Evolutionary conservation across 2,797 vertebrate species (phyloP), one percentile per base, ranked within the genome.

Genomic region (Sorex maritimensis): DNA sequence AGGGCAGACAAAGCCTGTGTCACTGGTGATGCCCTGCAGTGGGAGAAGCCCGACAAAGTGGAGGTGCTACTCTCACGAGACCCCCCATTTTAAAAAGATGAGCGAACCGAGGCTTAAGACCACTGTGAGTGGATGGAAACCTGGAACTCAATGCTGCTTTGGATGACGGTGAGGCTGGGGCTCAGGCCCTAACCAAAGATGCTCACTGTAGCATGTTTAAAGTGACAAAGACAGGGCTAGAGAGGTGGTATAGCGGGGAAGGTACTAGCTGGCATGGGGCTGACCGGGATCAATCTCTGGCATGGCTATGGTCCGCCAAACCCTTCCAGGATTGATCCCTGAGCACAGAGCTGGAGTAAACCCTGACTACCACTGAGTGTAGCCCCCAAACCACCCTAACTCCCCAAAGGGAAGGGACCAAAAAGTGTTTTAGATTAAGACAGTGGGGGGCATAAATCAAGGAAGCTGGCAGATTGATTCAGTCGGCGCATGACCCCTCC

Each of bases 341-440:
- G 14, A 13, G 6, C 24, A 78, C 30, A 49, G 61, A n/a, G 6
- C n/a, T 61, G 23, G n/a, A 14, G 52, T 55, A 55, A 55, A 12
- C 52, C 13, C 52, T 14, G 11, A 55, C 13, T 55, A 55, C 52
- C 13, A 2, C 52, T 55, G 52, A 17, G 13, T 2, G 2, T 55
- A 14, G 13, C 12, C 17, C 13, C 41, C 41, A 44, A 44, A 44
- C 41, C 5, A 44, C 41, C 7, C 41, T 44, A 44, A 7, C 41
- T 4, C 41, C 41, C 41, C 61, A 87, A 92, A 23, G 23, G 24
- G 72, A 67, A 61, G 1, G 12, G 72, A 69, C 26, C 55, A 58
- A 79, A 84, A 46, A 55, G 14, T 38, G 13, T 15, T 10, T 68
- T 88, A 67, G 52, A 41, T 85, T 46, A 74, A 88, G 58, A 95